Evolutionary conservation across 2,888 invertebrate species (phyloP), one percentile per base, ranked within the genome.

Genomic region (Drosophila mercatorum): DNA sequence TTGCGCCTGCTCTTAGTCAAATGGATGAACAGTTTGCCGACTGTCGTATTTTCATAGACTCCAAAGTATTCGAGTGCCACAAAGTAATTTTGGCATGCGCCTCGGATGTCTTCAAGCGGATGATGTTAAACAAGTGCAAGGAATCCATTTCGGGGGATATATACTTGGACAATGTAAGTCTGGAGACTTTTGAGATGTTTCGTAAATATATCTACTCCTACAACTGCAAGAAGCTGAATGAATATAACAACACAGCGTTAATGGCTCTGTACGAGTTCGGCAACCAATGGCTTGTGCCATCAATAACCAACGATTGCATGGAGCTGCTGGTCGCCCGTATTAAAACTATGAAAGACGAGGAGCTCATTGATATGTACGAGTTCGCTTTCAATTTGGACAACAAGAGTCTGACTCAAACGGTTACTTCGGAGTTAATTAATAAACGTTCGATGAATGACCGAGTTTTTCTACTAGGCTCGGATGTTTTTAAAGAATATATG

Each of bases 171-270:
- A 22, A 62, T n/a, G 55, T 78, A 8, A 31, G 61, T 7, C 34
- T 51, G 5, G 59, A 67, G 2, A 43, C 14, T 6, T 77, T 74
- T 12, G 57, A 72, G n/a, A 77, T 60, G 31, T 72, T 74, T 31
- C 56, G 46, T 8, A 17, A 44, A 5, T 74, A 65, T 38, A 52
- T 31, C 12, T 74, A 74, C 38, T 41, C 60, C 14, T 71, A 71
- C 36, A 47, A 43, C 40, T 5, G 0, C 3, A 0, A 8, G 1
- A 8, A 3, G 0, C 38, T 77, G 3, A 1, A 1, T 0, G n/a
- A 2, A 5, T 61, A 55, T 36, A 28, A 41, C 11, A 72, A 31
- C 17, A 10, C 4, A 14, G 58, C 41, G 1, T 4, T 74, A 14
- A 53, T 57, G 1, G 31, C 51, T 8, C 44, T 74, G 0, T 41